Conservation (phyloP, 2,888 invertebrate species). For the Drosophila prolongata region DNA sequence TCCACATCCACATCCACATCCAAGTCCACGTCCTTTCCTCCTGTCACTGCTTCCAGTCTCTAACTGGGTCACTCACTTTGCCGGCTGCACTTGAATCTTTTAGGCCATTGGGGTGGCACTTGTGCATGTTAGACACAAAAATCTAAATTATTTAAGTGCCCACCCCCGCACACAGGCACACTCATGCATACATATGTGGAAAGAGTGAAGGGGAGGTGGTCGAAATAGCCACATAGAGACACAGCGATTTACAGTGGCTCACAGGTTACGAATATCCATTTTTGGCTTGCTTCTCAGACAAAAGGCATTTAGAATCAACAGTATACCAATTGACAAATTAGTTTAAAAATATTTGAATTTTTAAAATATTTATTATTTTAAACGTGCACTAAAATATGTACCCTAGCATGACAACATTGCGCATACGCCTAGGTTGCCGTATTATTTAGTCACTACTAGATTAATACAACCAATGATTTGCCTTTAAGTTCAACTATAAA, state of each 20-base stretch:
- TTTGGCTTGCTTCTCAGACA: background rate
- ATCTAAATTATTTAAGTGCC: slow-evolving; percentile 81
- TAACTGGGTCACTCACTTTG: slow-evolving; percentile 78
- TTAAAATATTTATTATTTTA: background rate
- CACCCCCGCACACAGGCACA: slow-evolving; percentile 25
- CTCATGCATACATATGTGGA: slow-evolving; percentile 10
- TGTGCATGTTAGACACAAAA: slow-evolving; percentile 82
- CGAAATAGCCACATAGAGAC: slow-evolving; percentile 31
- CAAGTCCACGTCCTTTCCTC: slow-evolving; percentile 3
- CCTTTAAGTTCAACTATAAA: no score
- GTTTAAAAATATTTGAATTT: background rate
- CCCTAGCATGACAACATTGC: no score
- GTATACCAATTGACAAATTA: no score
- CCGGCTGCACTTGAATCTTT: slow-evolving; percentile 80
- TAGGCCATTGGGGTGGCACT: slow-evolving; percentile 76
- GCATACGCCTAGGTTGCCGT: no score
- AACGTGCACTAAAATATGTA: no score
- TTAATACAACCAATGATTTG: no score
- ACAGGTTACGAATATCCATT: no score
- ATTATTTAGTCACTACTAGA: no score
- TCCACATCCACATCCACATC: background rate
- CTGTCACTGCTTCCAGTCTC: slow-evolving; percentile 27
- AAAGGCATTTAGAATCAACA: no score
- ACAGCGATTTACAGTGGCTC: slow-evolving; percentile 5
- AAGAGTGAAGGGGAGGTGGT: background rate